phyloP scores from a whole-genome alignment of 1,140 invertebrate genomes.

The Holcopasites calliopsidis region DNA sequence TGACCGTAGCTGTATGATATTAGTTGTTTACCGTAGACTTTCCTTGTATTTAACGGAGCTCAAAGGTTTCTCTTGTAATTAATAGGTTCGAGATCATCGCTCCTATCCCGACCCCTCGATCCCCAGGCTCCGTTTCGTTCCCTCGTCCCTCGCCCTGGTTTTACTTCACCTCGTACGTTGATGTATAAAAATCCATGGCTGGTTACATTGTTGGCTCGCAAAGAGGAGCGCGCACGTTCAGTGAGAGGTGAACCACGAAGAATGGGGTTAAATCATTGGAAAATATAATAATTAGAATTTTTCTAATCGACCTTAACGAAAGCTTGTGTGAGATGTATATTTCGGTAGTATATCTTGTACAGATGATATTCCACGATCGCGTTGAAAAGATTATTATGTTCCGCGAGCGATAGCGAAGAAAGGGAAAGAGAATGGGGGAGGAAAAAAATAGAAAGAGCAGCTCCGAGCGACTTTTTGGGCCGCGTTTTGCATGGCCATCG shows the following conservation, averaged over 20 bases:
- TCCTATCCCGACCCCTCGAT: conserved; percentile 23
- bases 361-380: conserved; percentile 47
- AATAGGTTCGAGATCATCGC: conserved; percentile 54
- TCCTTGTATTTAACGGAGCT: conserved; percentile 67
- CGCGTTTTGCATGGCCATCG: conserved; percentile 16
- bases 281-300: conserved; percentile 31
- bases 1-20: conserved; percentile 66
- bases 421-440: background rate
- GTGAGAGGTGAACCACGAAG: background rate
- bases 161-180: conserved; percentile 27
- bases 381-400: conserved; percentile 41
- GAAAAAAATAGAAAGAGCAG: conserved; percentile 36
- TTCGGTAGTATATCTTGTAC: conserved; percentile 60
- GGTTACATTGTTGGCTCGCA: conserved; percentile 40
- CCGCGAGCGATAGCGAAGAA: conserved; percentile 22
- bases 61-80: conserved; percentile 62
- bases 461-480: conserved; percentile 16
- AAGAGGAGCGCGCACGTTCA: conserved; percentile 13
- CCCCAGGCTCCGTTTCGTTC: background rate
- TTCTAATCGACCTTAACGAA: conserved; percentile 53
- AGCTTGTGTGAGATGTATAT: conserved; percentile 62
- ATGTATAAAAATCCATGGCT: conserved; percentile 65
- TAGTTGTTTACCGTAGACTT: conserved; percentile 62
- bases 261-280: background rate
- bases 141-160: conserved; percentile 2